Percentiles rank a stretch among this genome's conserved stretches.
Evolutionary conservation across 2,888 invertebrate genomes (phyloP).

Genomic region (Miltochrista miniata): DNA sequence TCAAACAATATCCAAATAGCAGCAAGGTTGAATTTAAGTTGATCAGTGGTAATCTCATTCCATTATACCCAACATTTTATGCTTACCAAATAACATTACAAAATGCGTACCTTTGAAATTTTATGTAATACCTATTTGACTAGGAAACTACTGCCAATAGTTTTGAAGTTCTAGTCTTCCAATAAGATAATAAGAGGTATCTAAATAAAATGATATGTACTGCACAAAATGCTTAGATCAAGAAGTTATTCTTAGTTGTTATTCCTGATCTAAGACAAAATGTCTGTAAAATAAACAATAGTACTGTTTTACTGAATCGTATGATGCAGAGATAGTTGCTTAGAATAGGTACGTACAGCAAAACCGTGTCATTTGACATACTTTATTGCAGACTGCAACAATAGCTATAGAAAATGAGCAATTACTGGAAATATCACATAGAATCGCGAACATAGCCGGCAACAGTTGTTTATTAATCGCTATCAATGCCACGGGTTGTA

Average conservation of each 20-base stretch:
- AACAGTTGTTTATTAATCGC: conserved; percentile 51
- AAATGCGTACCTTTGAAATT: not conserved
- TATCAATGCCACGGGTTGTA: conserved; percentile 53
- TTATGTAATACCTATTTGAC: no score
- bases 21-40: not conserved
- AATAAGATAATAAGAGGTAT: no score
- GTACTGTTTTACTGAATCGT: no score
- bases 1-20: not conserved
- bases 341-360: not conserved
- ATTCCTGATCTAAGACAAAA: no score
- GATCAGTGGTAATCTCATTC: not conserved
- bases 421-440: conserved; percentile 36
- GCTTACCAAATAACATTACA: not conserved
- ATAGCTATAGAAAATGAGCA: conserved; percentile 21
- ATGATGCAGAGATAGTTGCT: not conserved
- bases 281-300: no score
- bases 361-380: conserved; percentile 27
- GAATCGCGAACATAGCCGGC: conserved; percentile 15
- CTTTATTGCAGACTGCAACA: conserved; percentile 22
- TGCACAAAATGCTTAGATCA: no score
- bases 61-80: conserved; percentile 12
- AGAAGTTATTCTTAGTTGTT: no score
- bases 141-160: no score
- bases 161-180: no score
- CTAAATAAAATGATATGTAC: no score